phyloP scores from a whole-genome alignment of 2,888 invertebrate genomes.

The Dendrolimus houi region DNA sequence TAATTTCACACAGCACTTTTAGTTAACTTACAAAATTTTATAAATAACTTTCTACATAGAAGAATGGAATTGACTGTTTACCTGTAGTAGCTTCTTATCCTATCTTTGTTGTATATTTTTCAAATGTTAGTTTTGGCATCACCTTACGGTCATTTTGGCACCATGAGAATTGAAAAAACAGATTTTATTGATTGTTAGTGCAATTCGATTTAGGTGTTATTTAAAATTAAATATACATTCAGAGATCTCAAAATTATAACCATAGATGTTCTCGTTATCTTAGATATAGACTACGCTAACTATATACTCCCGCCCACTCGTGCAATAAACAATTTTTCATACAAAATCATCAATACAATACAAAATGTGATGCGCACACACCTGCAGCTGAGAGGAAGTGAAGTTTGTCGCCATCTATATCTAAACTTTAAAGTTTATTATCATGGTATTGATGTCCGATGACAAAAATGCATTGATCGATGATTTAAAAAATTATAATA shows the following conservation, averaged over 20 bases:
- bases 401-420: neutral
- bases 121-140: neutral
- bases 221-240: neutral
- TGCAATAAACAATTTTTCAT: too few species aligned
- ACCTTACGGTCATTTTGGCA: constrained; percentile 19
- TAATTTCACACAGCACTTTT: neutral
- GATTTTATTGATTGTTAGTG: neutral
- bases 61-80: constrained; percentile 25
- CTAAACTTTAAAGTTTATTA: neutral
- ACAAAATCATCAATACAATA: too few species aligned
- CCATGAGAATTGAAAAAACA: constrained; percentile 17
- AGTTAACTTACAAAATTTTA: neutral
- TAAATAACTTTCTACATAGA: constrained; percentile 1
- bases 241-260: neutral
- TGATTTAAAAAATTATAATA: neutral
- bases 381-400: too few species aligned
- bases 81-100: constrained; percentile 15
- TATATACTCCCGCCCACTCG: too few species aligned
- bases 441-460: neutral
- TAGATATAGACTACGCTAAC: too few species aligned
- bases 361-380: too few species aligned
- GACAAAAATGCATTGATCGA: neutral
- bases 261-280: neutral
- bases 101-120: constrained; percentile 1
- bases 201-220: neutral